These are phyloP conservation scores for Delichon dasypus DNA, from an alignment of 2,797 vertebrate genomes.

Conservation along the genomic window DNA sequence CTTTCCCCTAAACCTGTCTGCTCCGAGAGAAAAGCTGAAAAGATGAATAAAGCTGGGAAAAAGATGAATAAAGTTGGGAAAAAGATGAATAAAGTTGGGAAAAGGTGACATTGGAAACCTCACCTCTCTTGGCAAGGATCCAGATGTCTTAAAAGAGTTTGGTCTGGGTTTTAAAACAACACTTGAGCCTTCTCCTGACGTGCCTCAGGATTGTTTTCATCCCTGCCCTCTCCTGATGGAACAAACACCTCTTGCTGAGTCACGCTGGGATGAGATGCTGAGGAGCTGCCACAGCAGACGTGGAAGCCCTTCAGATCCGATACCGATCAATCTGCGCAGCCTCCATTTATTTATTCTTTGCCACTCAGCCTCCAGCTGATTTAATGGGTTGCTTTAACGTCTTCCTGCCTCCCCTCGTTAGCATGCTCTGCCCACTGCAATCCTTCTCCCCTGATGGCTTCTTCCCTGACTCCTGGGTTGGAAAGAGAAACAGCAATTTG, in stretches of 20 bases:
- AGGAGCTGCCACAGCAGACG: slow-evolving; percentile 50
- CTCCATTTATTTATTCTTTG: slow-evolving; percentile 34
- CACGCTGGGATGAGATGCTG: slow-evolving; percentile 30
- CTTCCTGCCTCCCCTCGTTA: slow-evolving; percentile 8
- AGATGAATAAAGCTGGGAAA: neutral
- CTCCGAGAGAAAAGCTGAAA: neutral
- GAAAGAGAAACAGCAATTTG: neutral
- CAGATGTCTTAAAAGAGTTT: neutral
- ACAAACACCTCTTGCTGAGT: slow-evolving; percentile 47
- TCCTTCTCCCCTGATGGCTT: neutral
- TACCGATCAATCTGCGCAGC: slow-evolving; percentile 27
- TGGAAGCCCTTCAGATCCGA: slow-evolving; percentile 58
- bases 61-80: too few species aligned
- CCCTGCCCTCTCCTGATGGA: neutral
- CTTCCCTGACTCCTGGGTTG: neutral
- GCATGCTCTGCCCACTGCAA: neutral
- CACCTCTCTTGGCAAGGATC: neutral
- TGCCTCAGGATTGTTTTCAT: neutral
- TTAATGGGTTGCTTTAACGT: slow-evolving; percentile 19
- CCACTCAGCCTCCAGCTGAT: slow-evolving; percentile 30
- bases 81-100: neutral
- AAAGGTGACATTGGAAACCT: neutral
- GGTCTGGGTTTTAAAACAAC: neutral
- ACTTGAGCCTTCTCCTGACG: neutral
- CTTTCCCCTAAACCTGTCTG: neutral